A percentile compares a stretch with the other conserved stretches of the same genome.
Evolutionary conservation across 2,797 vertebrate species (phyloP).

Genomic region (Percopsis omiscomaycus): DNA sequence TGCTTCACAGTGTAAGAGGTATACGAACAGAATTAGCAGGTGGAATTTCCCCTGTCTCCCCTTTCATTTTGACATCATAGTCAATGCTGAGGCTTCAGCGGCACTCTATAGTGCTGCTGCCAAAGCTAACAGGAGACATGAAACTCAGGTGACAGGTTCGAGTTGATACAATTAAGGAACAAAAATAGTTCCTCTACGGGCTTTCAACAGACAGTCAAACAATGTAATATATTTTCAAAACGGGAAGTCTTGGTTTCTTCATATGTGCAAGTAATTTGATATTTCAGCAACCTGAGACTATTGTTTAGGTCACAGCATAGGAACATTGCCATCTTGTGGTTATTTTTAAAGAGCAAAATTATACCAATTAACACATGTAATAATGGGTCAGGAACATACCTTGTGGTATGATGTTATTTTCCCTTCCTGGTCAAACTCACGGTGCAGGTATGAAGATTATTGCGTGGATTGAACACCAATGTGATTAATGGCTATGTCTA

Average conservation of each 20-base stretch:
- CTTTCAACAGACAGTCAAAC: constrained; percentile 30
- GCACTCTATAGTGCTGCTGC: constrained; percentile 31
- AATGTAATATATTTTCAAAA: constrained; percentile 24
- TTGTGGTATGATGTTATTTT: constrained; percentile 3
- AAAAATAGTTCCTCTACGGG: constrained; percentile 55
- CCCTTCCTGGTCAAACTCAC: background rate
- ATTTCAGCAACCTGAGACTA: constrained; percentile 47
- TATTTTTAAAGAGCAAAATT: constrained; percentile 43
- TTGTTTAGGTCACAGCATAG: constrained; percentile 60
- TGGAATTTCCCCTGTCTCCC: constrained; percentile 76
- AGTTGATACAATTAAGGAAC: constrained; percentile 60
- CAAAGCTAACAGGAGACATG: constrained; percentile 59
- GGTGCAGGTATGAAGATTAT: background rate
- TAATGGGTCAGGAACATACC: constrained; percentile 5
- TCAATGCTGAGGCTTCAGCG: constrained; percentile 27
- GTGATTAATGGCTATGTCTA: background rate
- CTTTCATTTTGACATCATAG: constrained; percentile 66
- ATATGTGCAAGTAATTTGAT: constrained; percentile 54
- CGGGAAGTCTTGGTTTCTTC: constrained; percentile 56
- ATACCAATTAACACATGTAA: constrained; percentile 38
- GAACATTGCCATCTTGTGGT: constrained; percentile 82
- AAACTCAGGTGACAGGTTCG: constrained; percentile 55
- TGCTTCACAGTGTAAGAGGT: constrained; percentile 44
- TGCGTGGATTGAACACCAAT: background rate
- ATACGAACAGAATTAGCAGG: constrained; percentile 58